phyloP scores from a whole-genome alignment of 2,113 vertebrate species.

The Ovis aries region ARS-UI_Ramb_v3.0 NC_056072.1:48438501-48439000 shows the following conservation, averaged over 20 bases:
- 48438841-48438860: not conserved
- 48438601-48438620: conserved; percentile 67
- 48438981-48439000: conserved; percentile 87
- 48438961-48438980: conserved; percentile 84
- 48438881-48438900: not conserved
- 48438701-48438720: accelerated
- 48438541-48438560: accelerated
- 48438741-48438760: not conserved
- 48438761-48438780: not conserved
- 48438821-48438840: not conserved
- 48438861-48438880: not conserved
- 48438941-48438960: conserved; percentile 89
- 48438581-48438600: conserved; percentile 84
- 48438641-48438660: not conserved
- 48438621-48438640: not conserved
- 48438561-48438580: conserved; percentile 72
- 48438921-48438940: conserved; percentile 85
- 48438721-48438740: accelerated
- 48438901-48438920: conserved; percentile 85
- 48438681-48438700: accelerated
- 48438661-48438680: accelerated
- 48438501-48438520: not conserved
- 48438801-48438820: not conserved
- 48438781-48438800: not conserved
- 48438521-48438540: not conserved